Conservation (phyloP, 2,113 vertebrate genomes). For the Rhinogobius similis region DNA sequence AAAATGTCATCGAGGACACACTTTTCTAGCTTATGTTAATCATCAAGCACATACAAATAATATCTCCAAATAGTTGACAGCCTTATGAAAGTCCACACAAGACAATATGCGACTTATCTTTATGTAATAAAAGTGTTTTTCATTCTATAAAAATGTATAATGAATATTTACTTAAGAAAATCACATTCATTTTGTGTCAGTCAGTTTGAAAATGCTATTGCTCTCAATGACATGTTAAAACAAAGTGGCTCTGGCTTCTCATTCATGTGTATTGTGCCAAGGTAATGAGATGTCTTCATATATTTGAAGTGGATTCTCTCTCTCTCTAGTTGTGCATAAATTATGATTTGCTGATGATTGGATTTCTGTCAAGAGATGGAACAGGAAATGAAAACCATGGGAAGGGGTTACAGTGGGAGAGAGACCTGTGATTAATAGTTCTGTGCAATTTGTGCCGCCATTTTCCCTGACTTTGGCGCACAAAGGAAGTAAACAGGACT, state of each 20-base stretch:
- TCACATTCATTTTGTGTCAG: slow-evolving; percentile 32
- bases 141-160: not conserved
- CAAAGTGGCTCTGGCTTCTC: slow-evolving; percentile 25
- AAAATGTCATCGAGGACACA: too few relatives aligned
- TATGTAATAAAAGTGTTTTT: too few relatives aligned
- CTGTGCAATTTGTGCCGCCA: slow-evolving; percentile 49
- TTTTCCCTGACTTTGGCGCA: slow-evolving; percentile 47
- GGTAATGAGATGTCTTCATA: slow-evolving; percentile 65
- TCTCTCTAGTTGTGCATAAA: slow-evolving; percentile 52
- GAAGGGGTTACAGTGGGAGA: slow-evolving; percentile 37
- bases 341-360: slow-evolving; percentile 60
- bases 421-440: slow-evolving; percentile 50
- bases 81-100: too few relatives aligned
- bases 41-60: not conserved
- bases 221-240: slow-evolving; percentile 13
- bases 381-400: slow-evolving; percentile 62
- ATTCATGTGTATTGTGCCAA: slow-evolving; percentile 26
- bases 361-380: slow-evolving; percentile 60
- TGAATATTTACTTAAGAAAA: slow-evolving; percentile 12
- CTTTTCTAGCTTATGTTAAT: too few relatives aligned
- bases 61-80: too few relatives aligned
- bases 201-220: slow-evolving; percentile 28
- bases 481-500: slow-evolving; percentile 60
- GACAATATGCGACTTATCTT: not conserved
- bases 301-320: slow-evolving; percentile 44